Percentiles rank a stretch among this genome's conserved stretches.
Evolutionary conservation across 2,797 vertebrate species (phyloP).

Genomic region (Paratrypauchen microcephalus): DNA sequence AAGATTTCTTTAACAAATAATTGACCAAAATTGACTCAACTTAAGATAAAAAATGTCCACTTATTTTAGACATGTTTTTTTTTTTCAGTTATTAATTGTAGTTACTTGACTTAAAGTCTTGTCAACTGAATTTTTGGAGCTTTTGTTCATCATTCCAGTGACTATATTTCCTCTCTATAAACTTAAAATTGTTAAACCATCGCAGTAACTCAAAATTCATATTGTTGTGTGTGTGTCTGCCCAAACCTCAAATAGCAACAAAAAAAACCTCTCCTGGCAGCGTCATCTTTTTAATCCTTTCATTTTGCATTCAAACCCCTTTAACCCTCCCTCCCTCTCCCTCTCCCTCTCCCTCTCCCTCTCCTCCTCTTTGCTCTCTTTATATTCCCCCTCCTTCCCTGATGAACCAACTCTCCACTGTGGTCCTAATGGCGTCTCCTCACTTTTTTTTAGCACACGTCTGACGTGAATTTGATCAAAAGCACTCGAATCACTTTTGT

Average conservation of each 20-base stretch:
- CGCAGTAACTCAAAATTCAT: no score
- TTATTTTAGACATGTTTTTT: no score
- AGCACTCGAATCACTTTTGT: neutral
- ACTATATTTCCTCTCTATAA: neutral
- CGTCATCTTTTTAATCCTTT: conserved; percentile 33
- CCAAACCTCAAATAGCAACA: conserved; percentile 13
- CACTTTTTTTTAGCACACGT: neutral
- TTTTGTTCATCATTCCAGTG: no score
- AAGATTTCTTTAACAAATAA: no score
- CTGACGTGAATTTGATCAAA: neutral
- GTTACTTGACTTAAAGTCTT: no score
- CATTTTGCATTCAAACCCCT: conserved; percentile 30
- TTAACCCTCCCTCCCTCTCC: neutral
- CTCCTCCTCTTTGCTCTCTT: neutral
- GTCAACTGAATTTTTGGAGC: no score
- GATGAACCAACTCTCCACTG: conserved; percentile 44
- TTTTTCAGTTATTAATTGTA: no score
- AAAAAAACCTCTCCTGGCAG: neutral
- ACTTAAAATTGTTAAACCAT: neutral
- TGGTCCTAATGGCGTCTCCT: conserved; percentile 51
- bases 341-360: neutral
- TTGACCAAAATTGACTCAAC: no score
- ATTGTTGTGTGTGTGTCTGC: neutral
- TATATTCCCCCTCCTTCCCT: conserved; percentile 11
- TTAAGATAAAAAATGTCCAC: no score